Conservation (phyloP, 2,113 vertebrate genomes). For the Xenotilapia longispinis region DNA sequence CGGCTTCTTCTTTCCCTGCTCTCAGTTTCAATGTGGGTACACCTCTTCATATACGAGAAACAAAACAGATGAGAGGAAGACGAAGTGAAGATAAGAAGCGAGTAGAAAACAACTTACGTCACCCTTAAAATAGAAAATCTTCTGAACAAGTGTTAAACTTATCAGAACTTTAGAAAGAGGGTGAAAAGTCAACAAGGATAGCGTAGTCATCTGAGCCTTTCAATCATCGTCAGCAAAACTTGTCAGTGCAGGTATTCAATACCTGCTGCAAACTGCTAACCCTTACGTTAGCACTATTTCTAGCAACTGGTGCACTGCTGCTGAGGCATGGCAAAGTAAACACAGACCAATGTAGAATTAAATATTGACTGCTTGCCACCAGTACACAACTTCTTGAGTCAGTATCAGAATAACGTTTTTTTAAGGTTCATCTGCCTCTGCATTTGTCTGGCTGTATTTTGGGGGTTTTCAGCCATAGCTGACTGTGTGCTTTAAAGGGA, state of each 20-base stretch:
- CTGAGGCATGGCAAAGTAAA: neutral
- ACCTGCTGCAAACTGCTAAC: neutral
- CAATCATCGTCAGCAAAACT: neutral
- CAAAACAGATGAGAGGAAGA: neutral
- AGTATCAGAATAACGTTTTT: rapidly evolving
- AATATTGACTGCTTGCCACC: neutral
- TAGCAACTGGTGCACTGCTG: neutral
- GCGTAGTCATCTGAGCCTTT: neutral
- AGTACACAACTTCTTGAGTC: neutral
- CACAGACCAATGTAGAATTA: neutral
- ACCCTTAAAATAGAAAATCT: neutral
- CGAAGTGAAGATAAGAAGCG: neutral
- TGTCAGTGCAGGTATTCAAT: neutral
- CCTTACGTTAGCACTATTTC: neutral
- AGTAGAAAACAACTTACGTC: neutral
- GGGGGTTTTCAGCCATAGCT: neutral
- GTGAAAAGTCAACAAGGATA: neutral
- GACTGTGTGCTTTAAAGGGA: neutral
- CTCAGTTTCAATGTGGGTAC: neutral
- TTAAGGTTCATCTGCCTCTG: neutral
- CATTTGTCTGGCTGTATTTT: neutral
- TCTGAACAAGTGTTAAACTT: neutral
- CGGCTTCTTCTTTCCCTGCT: neutral
- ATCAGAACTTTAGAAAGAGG: neutral
- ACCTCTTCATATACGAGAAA: neutral